Evolutionary conservation across 1,140 invertebrate species (phyloP).

Genomic region (Myzus persicae): DNA sequence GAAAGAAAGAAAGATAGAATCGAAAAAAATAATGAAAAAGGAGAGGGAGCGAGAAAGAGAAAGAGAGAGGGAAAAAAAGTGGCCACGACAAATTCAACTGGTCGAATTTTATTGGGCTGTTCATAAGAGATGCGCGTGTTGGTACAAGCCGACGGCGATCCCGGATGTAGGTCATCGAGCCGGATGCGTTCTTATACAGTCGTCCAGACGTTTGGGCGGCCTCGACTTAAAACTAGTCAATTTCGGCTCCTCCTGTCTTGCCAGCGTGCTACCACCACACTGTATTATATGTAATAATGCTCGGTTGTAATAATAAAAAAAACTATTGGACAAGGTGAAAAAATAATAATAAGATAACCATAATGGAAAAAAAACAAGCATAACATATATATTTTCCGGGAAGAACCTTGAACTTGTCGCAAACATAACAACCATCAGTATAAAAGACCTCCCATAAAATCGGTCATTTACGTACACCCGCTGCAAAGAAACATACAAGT

Average conservation of each 20-base stretch:
- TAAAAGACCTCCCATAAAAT: background rate
- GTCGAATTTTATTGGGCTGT: conserved; percentile 55
- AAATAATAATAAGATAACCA: background rate
- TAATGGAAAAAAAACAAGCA: background rate
- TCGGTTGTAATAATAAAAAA: background rate
- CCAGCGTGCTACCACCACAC: background rate
- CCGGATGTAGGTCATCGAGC: conserved; percentile 58
- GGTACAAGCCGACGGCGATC: conserved; percentile 39
- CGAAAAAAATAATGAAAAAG: background rate
- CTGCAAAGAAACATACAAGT: background rate
- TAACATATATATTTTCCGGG: background rate
- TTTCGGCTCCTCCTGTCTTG: background rate
- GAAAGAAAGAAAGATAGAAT: background rate
- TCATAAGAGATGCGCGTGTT: conserved; percentile 37
- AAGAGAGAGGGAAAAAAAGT: background rate
- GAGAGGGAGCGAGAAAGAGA: background rate
- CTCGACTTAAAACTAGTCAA: conserved; percentile 39
- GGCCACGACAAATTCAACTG: conserved; percentile 41
- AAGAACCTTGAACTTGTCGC: conserved; percentile 52
- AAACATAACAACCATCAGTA: background rate
- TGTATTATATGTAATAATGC: conserved; percentile 7
- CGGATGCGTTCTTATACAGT: conserved; percentile 35
- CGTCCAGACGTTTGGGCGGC: conserved; percentile 54
- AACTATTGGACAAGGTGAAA: background rate
- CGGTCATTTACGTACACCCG: background rate